Base-by-base conservation (phyloP, 2,888 invertebrate genomes). In the Hypena proboscidalis region DNA sequence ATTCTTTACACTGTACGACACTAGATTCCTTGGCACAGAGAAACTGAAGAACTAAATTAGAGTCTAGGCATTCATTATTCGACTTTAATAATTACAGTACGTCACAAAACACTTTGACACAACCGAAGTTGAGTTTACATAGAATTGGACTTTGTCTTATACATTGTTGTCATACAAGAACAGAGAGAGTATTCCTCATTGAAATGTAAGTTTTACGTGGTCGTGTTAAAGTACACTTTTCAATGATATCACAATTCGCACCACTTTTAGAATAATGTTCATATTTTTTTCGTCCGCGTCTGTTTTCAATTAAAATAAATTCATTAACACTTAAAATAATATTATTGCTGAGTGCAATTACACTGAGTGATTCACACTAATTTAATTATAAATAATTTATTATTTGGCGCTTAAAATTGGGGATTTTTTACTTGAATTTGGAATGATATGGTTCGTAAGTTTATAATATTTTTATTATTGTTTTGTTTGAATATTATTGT, bases 251-350 rank as follows among this genome's bases (percentile, higher is more conserved):
- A 68, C 59, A 64, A 49, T 57, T 46, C 57, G 63, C 70, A 70
- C 61, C 64, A 50, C 38, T 62, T 67, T 73, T 63, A 61, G 60
- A 67, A 62, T 62, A 31, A 53, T 39, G 40, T 53, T 36, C 45
- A 23, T 36, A 51, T 61, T 57, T 52, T 43, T 35, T 49, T 17
- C 22, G 45, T 47, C 25, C 26, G 23, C 15, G 25, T 50, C 32
- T 32, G 27, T 8, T 42, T 43, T 8, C 33, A 34, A 34, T 44
- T 33, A 29, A 39, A 29, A 23, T 33, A 13, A 14, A 43, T 54
- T 38, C 29, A 21, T 35, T 11, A 21, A 11, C 20, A 14, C 39
- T 25, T 4, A 33, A 30, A 40, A 25, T 45, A 40, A 42, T 38
- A 33, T 15, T 50, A 22, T 34, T 46, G 22, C 27, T 31, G 4